phyloP scores from a whole-genome alignment of 2,113 vertebrate species.

The Limnothrissa miodon region DNA sequence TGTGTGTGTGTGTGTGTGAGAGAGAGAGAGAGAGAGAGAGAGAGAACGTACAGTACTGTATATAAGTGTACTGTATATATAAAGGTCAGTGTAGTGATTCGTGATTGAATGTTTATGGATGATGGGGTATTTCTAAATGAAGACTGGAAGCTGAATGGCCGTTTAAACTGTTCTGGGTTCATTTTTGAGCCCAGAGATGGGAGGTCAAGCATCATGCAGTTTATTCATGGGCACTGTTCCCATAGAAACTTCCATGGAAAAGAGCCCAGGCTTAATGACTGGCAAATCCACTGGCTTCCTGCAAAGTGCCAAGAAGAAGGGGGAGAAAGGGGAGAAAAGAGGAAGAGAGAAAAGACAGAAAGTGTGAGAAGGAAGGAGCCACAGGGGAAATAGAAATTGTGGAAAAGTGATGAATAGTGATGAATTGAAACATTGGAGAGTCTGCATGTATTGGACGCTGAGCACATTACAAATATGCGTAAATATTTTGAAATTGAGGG shows the following conservation, averaged over 20 bases:
- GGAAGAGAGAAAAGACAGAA: not conserved
- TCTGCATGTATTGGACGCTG: not conserved
- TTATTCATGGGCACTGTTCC: not conserved
- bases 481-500: not conserved
- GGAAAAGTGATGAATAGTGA: not conserved
- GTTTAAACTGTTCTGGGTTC: not conserved
- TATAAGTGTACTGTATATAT: not conserved
- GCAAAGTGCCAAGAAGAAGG: not conserved
- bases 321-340: not conserved
- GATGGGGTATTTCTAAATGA: not conserved
- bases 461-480: not conserved
- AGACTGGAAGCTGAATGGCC: not conserved
- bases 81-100: constrained; percentile 9
- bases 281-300: not conserved
- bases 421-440: not conserved
- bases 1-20: not conserved
- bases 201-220: not conserved
- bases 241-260: not conserved
- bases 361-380: no score
- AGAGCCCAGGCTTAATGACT: not conserved
- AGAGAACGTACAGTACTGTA: not conserved
- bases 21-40: not conserved
- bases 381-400: no score
- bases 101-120: constrained; percentile 15
- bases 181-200: not conserved